These are phyloP conservation scores for Acleris emargana DNA, from an alignment of 2,888 invertebrate species.

Conservation along the genomic window DNA sequence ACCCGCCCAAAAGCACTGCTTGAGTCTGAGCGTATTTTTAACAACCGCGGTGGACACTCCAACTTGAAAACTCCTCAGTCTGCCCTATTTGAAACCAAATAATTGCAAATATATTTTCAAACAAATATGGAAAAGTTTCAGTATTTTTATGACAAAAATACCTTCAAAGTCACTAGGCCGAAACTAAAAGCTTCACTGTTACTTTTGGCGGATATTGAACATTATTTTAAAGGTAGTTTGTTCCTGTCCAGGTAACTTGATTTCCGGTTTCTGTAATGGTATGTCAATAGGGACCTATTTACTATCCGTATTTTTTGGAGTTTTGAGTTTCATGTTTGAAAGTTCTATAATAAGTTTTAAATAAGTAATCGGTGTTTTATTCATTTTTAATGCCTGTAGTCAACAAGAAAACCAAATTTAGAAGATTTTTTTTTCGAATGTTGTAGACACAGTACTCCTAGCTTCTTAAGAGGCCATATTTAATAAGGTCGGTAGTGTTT, in stretches of 20 bases:
- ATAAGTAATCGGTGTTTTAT: too few species aligned
- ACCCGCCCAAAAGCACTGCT: conserved; percentile 19
- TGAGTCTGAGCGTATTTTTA: conserved; percentile 41
- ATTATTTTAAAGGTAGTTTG: too few species aligned
- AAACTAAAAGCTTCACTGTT: conserved; percentile 15
- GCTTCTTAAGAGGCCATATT: too few species aligned
- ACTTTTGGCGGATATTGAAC: background rate
- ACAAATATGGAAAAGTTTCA: conserved; percentile 1
- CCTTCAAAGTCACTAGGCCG: conserved; percentile 5
- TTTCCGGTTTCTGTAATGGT: background rate
- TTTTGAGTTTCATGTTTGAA: too few species aligned
- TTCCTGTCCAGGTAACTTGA: background rate
- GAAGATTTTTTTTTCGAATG: too few species aligned
- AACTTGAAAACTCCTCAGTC: conserved; percentile 39
- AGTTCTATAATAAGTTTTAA: too few species aligned
- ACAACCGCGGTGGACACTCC: conserved; percentile 36
- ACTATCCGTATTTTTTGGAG: too few species aligned
- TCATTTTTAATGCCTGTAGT: too few species aligned
- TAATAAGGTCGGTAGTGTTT: too few species aligned
- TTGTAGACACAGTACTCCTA: too few species aligned
- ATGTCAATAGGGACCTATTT: too few species aligned
- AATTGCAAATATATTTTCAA: conserved; percentile 38
- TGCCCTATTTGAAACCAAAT: conserved; percentile 39
- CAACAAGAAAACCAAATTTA: too few species aligned
- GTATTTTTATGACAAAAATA: conserved; percentile 15